Evolutionary conservation across 2,888 invertebrate species (phyloP), one percentile per base, ranked within the genome.

Genomic region (Amphipoea lucens): DNA sequence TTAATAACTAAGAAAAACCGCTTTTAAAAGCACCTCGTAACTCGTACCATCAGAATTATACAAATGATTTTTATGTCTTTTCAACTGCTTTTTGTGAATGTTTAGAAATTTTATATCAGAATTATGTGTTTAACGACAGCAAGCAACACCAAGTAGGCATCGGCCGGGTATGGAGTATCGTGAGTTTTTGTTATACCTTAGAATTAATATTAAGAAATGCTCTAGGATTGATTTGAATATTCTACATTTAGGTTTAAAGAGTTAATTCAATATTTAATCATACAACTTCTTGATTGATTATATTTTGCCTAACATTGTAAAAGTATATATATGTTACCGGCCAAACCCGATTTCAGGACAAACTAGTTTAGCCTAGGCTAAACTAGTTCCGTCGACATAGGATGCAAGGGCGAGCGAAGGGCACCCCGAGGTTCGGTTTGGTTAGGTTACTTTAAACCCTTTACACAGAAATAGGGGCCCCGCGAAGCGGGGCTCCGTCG

Each of bases 1-100:
- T 81, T 62, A 77, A 79, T 73, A 68, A 62, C 45, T 67, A n/a
- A 75, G 66, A 76, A 73, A 78, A 63, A 42, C 69, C 48, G 48
- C 73, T 65, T 66, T 57, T 42, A 40, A 66, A 76, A 63, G 14
- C 36, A n/a, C 0, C 9, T 62, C 54, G 42, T 60, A 48, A 54
- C 48, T 36, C 17, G 17, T 40, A 45, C 14, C 3, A 69, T 65
- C 14, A 11, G 7, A 48, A 76, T 54, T 40, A 42, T 9, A 17
- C 11, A 2, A 67, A 17, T 12, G 5, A 54, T 40, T 75, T 48
- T 23, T 51, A 62, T 0, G 12, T 5, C 12, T 23, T 14, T 20
- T 57, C 3, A 71, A n/a, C 4, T 14, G 4, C 14, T 54, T 70
- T 40, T 70, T 71, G 3, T 12, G 57, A 40, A n/a, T n/a, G 6